Evolutionary conservation across 1,140 invertebrate genomes (phyloP), one percentile per base, ranked within the genome.

Genomic region (Drosophila setifemur): DNA sequence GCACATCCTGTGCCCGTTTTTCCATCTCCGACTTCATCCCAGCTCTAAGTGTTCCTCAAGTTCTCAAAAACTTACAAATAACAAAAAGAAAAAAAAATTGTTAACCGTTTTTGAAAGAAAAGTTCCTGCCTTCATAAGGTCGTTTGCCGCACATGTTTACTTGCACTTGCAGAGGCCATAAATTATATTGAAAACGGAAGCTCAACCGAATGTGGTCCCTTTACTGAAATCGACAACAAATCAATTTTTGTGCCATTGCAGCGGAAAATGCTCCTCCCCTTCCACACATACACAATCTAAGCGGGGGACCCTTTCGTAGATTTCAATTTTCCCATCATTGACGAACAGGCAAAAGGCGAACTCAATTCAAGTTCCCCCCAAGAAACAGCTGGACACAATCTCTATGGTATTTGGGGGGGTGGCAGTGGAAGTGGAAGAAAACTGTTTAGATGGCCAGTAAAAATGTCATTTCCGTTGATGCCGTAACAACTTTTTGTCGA

Each of bases 61-160:
- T 74, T 60, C 70, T 70, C 74, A 83, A 85, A 83, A 85, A 78
- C 40, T 55, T 54, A 63, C 37, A 49, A 64, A 48, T 48, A 35
- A 31, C 23, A 19, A 61, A 49, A 61, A 28, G 48, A 42, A 48
- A 52, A 57, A 66, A 54, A 58, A 78, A 67, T 79, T 85, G 79
- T 85, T 85, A 85, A 83, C 81, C 79, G 75, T 68, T 78, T 50
- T 57, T 39, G 29, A 18, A 6, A 26, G 37, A 42, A 68, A 64
- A 74, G 57, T 44, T 82, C 73, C 69, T 67, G 76, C 75, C 81
- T 68, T 79, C 81, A 85, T 85, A 68, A 86, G 82, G 83, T 88
- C 83, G 83, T 88, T 88, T 88, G 83, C 88, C 83, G 78, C 83
- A 88, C 83, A 88, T 88, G 83, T 88, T 88, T 85, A 88, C 85